Conservation (phyloP, 2,888 invertebrate species). For the Hyles lineata region DNA sequence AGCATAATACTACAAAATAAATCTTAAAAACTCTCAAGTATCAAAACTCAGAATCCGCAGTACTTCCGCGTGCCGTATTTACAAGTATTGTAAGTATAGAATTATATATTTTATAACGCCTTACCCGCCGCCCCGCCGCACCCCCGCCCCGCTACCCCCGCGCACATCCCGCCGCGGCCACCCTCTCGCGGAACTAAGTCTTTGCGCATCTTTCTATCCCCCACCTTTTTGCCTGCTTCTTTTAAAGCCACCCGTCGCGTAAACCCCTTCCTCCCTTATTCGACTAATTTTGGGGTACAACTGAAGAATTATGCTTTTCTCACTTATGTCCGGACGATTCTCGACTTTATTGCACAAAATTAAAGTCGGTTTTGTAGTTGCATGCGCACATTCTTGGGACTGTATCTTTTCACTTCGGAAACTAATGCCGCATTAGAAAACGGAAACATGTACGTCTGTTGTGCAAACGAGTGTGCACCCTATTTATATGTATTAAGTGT, state of each 20-base stretch:
- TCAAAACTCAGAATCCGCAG: conserved; percentile 53
- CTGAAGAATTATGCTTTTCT: conserved; percentile 84
- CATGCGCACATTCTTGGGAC: conserved; percentile 78
- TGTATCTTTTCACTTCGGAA: conserved; percentile 85
- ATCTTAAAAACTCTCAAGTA: conserved; percentile 47
- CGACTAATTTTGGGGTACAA: conserved; percentile 85
- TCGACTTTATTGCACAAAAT: conserved; percentile 53
- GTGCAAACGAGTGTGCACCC: conserved; percentile 42
- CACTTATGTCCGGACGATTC: conserved; percentile 54
- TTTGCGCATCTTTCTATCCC: conserved; percentile 85
- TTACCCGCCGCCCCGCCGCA: conserved; percentile 49
- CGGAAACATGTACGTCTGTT: conserved; percentile 72
- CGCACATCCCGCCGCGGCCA: conserved; percentile 43
- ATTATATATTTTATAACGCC: conserved; percentile 85
- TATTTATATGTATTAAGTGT: conserved; percentile 44
- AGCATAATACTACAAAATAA: conserved; percentile 29
- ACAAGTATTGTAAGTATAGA: conserved; percentile 86
- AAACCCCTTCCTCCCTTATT: conserved; percentile 83
- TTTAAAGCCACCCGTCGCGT: conserved; percentile 84
- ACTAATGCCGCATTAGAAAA: conserved; percentile 84
- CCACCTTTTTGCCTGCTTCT: conserved; percentile 85
- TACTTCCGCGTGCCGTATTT: conserved; percentile 85
- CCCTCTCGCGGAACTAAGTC: conserved; percentile 82
- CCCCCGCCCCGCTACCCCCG: conserved; percentile 60
- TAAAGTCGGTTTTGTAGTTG: conserved; percentile 55